Evolutionary conservation across 1,140 invertebrate species (phyloP).

Genomic region (Lasaia peninsularis): DNA sequence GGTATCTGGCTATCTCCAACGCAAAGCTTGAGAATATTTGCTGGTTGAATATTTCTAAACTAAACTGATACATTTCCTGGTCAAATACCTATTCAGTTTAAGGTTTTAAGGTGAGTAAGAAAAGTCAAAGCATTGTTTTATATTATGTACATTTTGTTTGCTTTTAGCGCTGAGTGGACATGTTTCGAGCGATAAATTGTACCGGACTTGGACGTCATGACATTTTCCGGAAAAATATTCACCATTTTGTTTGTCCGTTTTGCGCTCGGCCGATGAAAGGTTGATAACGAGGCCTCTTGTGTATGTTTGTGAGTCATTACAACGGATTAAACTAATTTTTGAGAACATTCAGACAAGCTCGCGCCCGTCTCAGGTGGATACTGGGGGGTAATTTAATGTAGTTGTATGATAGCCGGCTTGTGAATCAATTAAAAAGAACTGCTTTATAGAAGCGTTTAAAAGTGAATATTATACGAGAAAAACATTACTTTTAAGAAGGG

Average conservation of each 20-base stretch:
- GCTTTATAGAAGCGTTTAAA: too few relatives aligned
- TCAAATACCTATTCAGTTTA: too few relatives aligned
- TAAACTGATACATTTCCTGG: too few relatives aligned
- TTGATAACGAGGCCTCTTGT: background rate
- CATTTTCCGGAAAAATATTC: conserved; percentile 45
- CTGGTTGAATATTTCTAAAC: too few relatives aligned
- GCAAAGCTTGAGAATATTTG: too few relatives aligned
- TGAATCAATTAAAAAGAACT: too few relatives aligned
- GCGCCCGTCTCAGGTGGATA: background rate
- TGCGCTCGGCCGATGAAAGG: conserved; percentile 15
- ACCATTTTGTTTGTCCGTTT: conserved; percentile 48
- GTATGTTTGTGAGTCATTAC: conserved; percentile 12
- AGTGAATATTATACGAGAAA: too few relatives aligned
- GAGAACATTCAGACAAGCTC: conserved; percentile 12
- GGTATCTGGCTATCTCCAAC: too few relatives aligned
- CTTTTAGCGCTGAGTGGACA: background rate
- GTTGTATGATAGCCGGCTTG: too few relatives aligned
- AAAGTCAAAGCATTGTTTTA: too few relatives aligned
- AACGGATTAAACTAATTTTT: conserved; percentile 27
- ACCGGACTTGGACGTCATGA: conserved; percentile 18
- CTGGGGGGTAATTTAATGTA: background rate
- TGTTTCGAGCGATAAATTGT: conserved; percentile 38
- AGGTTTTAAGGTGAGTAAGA: too few relatives aligned
- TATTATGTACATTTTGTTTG: background rate
- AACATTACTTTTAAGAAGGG: too few relatives aligned